Evolutionary conservation across 2,888 invertebrate genomes (phyloP).

Genomic region (Listrodromus nycthemerus): DNA sequence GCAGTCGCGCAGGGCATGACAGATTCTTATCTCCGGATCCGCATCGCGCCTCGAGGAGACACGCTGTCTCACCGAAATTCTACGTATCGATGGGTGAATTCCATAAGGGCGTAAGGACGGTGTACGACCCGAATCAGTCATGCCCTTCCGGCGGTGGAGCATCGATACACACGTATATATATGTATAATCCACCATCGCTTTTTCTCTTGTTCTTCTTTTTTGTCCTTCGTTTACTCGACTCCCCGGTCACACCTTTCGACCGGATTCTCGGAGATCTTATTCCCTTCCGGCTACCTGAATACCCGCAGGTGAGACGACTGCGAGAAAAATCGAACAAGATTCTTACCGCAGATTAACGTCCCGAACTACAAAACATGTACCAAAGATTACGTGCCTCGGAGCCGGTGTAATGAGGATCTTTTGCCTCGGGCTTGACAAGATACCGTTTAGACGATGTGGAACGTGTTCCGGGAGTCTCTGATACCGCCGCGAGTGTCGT

Average conservation of each 20-base stretch:
- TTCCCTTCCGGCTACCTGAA: slow-evolving; percentile 38
- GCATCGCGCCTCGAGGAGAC: slow-evolving; percentile 74
- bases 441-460: too few species aligned
- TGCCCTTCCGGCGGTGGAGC: too few species aligned
- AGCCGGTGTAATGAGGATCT: not conserved
- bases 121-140: too few species aligned
- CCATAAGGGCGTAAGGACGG: too few species aligned
- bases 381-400: not conserved
- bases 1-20: slow-evolving; percentile 72
- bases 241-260: slow-evolving; percentile 73
- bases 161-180: too few species aligned
- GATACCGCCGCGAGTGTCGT: too few species aligned
- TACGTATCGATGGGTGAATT: slow-evolving; percentile 8
- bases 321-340: slow-evolving; percentile 45
- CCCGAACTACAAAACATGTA: not conserved
- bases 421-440: not conserved
- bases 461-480: too few species aligned
- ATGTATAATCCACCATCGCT: not conserved
- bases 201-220: not conserved
- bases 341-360: slow-evolving; percentile 21
- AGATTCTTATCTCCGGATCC: slow-evolving; percentile 79
- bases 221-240: slow-evolving; percentile 61
- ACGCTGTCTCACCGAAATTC: slow-evolving; percentile 78
- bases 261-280: slow-evolving; percentile 31
- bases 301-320: slow-evolving; percentile 51